Conservation (phyloP, 64 coral and sea anemone genomes). For the Dendrophyllia cribrosa region DNA sequence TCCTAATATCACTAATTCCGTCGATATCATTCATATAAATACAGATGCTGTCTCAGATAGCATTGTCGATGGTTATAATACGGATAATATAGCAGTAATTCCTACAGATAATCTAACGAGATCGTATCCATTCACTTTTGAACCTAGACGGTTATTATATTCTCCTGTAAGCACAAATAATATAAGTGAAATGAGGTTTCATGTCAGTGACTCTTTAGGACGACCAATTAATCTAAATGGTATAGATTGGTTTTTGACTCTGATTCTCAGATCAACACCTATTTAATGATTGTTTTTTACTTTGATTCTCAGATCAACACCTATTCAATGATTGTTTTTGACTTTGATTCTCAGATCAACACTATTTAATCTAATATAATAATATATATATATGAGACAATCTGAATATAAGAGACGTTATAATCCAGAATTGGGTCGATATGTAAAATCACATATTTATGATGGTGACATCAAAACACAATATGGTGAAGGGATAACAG, state of each 20-base stretch:
- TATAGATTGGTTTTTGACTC: conserved; percentile 13
- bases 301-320: too few species aligned
- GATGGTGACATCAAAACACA: too few species aligned
- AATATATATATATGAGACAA: not conserved
- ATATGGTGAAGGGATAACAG: not conserved
- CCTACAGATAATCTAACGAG: too few species aligned
- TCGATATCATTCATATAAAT: conserved; percentile 12
- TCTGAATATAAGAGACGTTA: not conserved
- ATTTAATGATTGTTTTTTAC: too few species aligned
- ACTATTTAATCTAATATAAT: not conserved
- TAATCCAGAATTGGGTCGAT: not conserved
- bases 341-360: too few species aligned
- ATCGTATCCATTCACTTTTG: conserved; percentile 47
- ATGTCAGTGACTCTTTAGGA: conserved; percentile 20
- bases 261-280: conserved; percentile 1
- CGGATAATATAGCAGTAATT: conserved; percentile 30
- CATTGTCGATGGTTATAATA: not conserved
- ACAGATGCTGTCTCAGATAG: conserved; percentile 22
- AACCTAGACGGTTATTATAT: conserved; percentile 7
- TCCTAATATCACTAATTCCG: conserved; percentile 37
- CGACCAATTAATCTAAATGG: conserved; percentile 44
- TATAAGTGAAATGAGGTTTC: conserved; percentile 16
- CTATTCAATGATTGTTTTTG: too few species aligned
- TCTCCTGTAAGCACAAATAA: not conserved
- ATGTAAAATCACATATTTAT: not conserved